phyloP scores from a whole-genome alignment of 2,113 vertebrate species.

The Sylvilagus bachmani region DNA sequence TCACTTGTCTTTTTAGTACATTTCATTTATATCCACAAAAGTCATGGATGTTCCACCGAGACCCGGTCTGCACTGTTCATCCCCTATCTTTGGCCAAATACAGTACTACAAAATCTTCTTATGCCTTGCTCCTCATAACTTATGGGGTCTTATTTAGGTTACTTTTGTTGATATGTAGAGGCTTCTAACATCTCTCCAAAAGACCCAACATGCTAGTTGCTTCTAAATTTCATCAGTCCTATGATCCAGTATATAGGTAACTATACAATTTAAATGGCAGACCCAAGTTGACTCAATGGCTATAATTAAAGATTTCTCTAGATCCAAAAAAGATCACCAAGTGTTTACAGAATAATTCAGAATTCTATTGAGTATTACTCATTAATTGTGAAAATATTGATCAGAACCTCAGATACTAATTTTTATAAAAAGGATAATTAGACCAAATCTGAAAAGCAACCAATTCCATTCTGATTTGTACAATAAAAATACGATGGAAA shows the following conservation, averaged over 20 bases:
- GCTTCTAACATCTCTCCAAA: background rate
- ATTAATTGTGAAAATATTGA: background rate
- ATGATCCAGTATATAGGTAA: too few species aligned
- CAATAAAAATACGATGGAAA: background rate
- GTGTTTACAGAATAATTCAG: background rate
- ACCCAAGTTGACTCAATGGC: background rate
- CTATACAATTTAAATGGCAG: background rate
- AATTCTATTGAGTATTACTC: background rate
- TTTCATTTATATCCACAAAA: background rate
- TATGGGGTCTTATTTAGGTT: background rate
- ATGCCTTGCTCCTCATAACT: background rate
- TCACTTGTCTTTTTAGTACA: background rate
- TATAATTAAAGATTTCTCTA: background rate
- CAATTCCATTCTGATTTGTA: background rate
- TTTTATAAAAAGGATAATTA: background rate
- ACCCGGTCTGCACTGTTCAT: background rate
- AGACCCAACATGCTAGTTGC: background rate
- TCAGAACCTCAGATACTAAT: background rate
- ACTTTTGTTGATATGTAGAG: background rate
- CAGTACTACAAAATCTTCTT: background rate
- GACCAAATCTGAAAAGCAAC: background rate
- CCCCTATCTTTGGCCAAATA: background rate
- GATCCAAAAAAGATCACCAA: background rate
- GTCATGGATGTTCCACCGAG: background rate
- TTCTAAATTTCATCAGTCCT: background rate